Evolutionary conservation across 2,888 invertebrate genomes (phyloP), one percentile per base, ranked within the genome.

Genomic region (Harpagoxenus sublaevis): DNA sequence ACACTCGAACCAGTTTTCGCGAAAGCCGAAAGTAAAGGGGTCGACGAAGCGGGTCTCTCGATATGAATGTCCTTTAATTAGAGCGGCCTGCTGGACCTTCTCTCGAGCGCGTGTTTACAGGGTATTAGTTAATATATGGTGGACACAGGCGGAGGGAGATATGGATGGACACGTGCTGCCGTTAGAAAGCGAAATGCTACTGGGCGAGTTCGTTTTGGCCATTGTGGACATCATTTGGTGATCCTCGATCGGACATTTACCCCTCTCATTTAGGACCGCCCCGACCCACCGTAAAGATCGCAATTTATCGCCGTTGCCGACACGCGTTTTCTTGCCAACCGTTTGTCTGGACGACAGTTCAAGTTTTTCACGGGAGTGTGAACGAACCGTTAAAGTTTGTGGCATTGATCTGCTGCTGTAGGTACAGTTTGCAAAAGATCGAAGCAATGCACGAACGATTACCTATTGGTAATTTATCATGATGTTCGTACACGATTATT

Each of bases 141-240:
- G 77, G 85, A 60, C 51, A 70, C 68, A 79, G 83, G 79, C 62
- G 83, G 71, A 57, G 74, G 42, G 77, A n/a, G 31, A 68, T 28
- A 48, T 48, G 51, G 68, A 57, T n/a, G 18, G 78, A 68, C 88
- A 86, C 89, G 89, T 88, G 90, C 87, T 91, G 89, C 89, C 92
- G 92, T 92, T 90, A 90, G 71, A 84, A 85, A 87, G 74, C 55
- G 66, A 92, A 92, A 92, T 91, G 92, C 90, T 87, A 89, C 92
- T 89, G 87, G 92, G 90, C 89, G 86, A 91, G 93, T 93, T 93
- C 93, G 91, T 93, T 79, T 93, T 93, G 88, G 86, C 75, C 83
- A 93, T 93, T 93, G 93, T 93, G 87, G 83, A 73, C 86, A 86
- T 90, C 86, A n/a, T 86, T 89, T 84, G 63, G 63, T 28, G 74